Conservation (phyloP, 1,140 invertebrate genomes). For the Metopolophium dirhodum region DNA sequence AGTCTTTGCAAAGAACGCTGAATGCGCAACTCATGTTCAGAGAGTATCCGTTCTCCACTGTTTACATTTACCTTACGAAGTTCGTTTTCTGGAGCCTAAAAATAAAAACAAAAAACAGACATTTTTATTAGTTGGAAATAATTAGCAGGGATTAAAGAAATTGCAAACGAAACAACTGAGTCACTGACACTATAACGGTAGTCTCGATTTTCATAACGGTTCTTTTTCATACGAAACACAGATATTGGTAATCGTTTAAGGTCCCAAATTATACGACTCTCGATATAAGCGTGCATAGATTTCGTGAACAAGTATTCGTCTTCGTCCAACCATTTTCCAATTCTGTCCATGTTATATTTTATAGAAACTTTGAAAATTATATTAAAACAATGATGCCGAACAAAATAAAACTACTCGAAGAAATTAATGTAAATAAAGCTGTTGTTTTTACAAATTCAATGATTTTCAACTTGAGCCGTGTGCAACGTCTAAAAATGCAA, state of each 20-base stretch:
- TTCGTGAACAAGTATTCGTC: constrained; percentile 48
- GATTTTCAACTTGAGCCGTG: neutral
- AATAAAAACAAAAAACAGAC: neutral
- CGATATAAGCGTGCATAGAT: constrained; percentile 51
- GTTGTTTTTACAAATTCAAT: neutral
- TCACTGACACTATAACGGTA: constrained; percentile 34
- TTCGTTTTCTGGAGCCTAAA: constrained; percentile 89
- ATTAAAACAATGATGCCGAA: neutral
- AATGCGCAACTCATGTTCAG: constrained; percentile 90
- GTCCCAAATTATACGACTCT: constrained; percentile 50
- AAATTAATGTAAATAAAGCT: neutral
- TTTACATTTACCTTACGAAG: constrained; percentile 74
- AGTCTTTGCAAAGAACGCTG: constrained; percentile 90
- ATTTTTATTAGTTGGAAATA: neutral
- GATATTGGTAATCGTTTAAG: constrained; percentile 41
- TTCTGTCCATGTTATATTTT: constrained; percentile 3
- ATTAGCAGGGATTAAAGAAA: neutral
- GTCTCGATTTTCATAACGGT: neutral
- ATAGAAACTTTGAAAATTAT: neutral
- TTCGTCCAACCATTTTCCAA: constrained; percentile 27
- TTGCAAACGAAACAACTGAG: neutral
- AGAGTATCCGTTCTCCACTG: constrained; percentile 75
- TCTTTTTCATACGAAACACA: constrained; percentile 29
- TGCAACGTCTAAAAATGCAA: neutral
- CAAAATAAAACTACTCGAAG: neutral